Conservation (phyloP, 1,140 invertebrate genomes). For the Trachelipus rathkii region DNA sequence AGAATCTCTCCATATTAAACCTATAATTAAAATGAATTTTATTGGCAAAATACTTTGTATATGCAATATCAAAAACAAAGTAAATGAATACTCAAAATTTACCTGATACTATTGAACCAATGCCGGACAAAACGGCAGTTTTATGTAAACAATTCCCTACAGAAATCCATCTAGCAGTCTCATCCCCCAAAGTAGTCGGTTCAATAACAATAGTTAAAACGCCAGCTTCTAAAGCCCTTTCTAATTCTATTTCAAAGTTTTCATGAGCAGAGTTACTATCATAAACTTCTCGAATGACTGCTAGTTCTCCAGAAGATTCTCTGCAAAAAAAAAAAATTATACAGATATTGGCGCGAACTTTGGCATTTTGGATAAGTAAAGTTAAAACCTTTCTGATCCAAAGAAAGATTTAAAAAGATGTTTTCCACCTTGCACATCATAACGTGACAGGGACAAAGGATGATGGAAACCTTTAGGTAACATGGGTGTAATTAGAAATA, state of each 20-base stretch:
- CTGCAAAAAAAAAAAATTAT: too few species aligned
- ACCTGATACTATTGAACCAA: conserved; percentile 69
- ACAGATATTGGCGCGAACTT: too few species aligned
- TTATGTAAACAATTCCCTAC: conserved; percentile 91
- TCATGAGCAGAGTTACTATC: conserved; percentile 86
- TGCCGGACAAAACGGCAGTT: conserved; percentile 75
- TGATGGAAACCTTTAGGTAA: too few species aligned
- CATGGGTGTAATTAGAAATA: too few species aligned
- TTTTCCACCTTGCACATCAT: too few species aligned
- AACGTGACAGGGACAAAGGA: too few species aligned
- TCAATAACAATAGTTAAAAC: conserved; percentile 83
- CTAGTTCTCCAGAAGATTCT: conserved; percentile 50
- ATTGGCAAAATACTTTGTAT: background rate
- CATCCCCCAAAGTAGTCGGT: conserved; percentile 80
- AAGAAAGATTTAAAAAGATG: too few species aligned
- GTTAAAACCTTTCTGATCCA: too few species aligned
- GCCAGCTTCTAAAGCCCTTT: conserved; percentile 77
- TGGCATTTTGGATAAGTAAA: too few species aligned
- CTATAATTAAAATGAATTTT: conserved; percentile 53
- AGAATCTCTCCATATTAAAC: conserved; percentile 64
- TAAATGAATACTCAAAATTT: conserved; percentile 23
- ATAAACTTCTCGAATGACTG: conserved; percentile 85
- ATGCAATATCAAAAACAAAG: background rate
- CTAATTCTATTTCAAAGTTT: conserved; percentile 84
- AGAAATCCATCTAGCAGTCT: conserved; percentile 89